Evolutionary conservation across 2,888 invertebrate species (phyloP).

Genomic region (Temnothorax ravouxi): DNA sequence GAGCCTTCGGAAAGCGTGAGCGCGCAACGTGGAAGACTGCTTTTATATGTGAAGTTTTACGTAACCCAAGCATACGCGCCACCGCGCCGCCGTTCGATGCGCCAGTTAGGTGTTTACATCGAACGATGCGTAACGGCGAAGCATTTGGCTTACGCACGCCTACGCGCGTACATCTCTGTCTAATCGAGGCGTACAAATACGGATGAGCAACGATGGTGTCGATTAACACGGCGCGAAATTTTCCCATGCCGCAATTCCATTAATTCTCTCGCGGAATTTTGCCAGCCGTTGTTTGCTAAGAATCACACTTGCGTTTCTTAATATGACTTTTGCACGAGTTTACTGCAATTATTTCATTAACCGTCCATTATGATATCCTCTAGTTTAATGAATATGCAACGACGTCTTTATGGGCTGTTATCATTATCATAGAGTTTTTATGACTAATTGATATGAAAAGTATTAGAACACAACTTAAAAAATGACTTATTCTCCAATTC

Average conservation of each 20-base stretch:
- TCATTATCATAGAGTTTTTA: not conserved
- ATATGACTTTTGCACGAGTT: not conserved
- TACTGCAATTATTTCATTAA: conserved; percentile 22
- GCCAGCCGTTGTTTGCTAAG: not conserved
- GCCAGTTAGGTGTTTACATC: conserved; percentile 54
- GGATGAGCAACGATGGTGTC: conserved; percentile 7
- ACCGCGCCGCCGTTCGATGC: conserved; percentile 27
- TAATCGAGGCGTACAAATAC: conserved; percentile 60
- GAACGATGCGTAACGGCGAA: conserved; percentile 58
- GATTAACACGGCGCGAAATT: conserved; percentile 24
- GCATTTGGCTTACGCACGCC: conserved; percentile 54
- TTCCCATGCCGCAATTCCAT: conserved; percentile 41
- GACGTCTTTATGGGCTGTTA: not conserved
- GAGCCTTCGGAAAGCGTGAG: conserved; percentile 45
- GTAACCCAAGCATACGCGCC: conserved; percentile 58
- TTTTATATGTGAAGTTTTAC: conserved; percentile 66
- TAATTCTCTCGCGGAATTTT: conserved; percentile 44
- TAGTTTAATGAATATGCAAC: not conserved
- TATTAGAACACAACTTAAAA: not conserved
- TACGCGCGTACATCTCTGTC: conserved; percentile 61
- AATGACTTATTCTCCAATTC: not conserved
- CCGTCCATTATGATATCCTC: not conserved
- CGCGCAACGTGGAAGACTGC: conserved; percentile 36
- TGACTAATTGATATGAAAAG: not conserved
- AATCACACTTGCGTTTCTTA: conserved; percentile 4